These are phyloP conservation scores for Apodemia zela DNA, from an alignment of 2,888 invertebrate genomes.

Conservation along the genomic window DNA sequence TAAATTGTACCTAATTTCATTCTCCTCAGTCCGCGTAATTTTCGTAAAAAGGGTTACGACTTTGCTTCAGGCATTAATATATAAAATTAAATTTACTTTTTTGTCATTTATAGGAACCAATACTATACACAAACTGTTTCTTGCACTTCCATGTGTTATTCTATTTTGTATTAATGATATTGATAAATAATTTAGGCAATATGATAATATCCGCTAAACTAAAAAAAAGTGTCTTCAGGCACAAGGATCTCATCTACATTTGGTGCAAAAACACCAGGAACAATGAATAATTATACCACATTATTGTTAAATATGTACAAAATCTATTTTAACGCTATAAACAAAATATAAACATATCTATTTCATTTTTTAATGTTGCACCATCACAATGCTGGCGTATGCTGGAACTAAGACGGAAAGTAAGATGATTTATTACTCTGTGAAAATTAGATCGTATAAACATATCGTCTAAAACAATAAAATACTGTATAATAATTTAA, in stretches of 20 bases:
- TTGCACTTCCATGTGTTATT: too few relatives aligned
- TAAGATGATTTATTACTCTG: neutral
- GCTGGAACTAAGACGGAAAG: neutral
- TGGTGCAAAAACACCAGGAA: constrained; percentile 5
- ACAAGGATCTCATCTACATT: neutral
- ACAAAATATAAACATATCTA: neutral
- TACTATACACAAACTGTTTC: too few relatives aligned
- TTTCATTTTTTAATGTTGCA: neutral
- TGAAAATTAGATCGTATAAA: neutral
- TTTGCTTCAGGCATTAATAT: too few relatives aligned
- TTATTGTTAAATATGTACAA: constrained; percentile 3
- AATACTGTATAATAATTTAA: neutral
- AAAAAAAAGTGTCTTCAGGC: too few relatives aligned
- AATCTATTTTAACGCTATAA: constrained; percentile 1
- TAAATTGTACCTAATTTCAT: too few relatives aligned
- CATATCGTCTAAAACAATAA: neutral
- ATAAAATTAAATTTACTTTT: too few relatives aligned
- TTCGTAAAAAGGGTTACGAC: too few relatives aligned
- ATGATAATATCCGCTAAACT: too few relatives aligned
- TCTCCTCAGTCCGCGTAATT: too few relatives aligned
- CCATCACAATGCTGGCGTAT: neutral
- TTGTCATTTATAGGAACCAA: too few relatives aligned
- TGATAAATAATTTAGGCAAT: too few relatives aligned
- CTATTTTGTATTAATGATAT: too few relatives aligned
- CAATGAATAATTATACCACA: constrained; percentile 5